A percentile compares a stretch with the other conserved stretches of the same genome.
Conservation (phyloP, 2,888 invertebrate genomes). For the Coenonympha arcania region DNA sequence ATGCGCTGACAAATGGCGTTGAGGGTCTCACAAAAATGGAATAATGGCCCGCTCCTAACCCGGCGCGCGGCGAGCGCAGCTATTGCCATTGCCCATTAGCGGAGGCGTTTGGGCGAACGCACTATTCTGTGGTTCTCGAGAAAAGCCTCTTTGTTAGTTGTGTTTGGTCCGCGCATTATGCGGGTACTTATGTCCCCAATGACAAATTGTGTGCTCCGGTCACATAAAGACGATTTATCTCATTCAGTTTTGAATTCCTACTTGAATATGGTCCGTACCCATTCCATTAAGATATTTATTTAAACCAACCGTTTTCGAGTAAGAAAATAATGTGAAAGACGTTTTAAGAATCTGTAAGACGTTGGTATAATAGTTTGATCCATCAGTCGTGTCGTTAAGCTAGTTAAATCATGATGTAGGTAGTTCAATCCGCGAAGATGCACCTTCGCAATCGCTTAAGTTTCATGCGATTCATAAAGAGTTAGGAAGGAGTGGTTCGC, state of each 20-base stretch:
- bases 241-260: constrained; percentile 47
- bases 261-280: too few species aligned
- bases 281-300: too few species aligned
- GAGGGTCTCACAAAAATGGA: constrained; percentile 71
- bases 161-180: constrained; percentile 70
- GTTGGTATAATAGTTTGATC: too few species aligned
- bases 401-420: too few species aligned
- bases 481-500: too few species aligned
- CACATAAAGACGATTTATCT: constrained; percentile 56
- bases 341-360: background rate
- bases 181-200: constrained; percentile 64
- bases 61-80: constrained; percentile 59
- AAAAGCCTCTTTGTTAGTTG: constrained; percentile 70
- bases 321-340: background rate
- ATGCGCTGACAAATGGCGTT: constrained; percentile 70
- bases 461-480: too few species aligned
- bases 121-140: constrained; percentile 68
- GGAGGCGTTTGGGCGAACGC: constrained; percentile 72
- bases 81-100: too few species aligned
- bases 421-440: too few species aligned
- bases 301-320: constrained; percentile 1
- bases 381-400: too few species aligned
- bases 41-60: constrained; percentile 71
- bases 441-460: too few species aligned
- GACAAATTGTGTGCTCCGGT: constrained; percentile 60